These are phyloP conservation scores for Emydura subglobosa DNA, from an alignment of 2,113 vertebrate genomes.

Conservation along the genomic window DNA sequence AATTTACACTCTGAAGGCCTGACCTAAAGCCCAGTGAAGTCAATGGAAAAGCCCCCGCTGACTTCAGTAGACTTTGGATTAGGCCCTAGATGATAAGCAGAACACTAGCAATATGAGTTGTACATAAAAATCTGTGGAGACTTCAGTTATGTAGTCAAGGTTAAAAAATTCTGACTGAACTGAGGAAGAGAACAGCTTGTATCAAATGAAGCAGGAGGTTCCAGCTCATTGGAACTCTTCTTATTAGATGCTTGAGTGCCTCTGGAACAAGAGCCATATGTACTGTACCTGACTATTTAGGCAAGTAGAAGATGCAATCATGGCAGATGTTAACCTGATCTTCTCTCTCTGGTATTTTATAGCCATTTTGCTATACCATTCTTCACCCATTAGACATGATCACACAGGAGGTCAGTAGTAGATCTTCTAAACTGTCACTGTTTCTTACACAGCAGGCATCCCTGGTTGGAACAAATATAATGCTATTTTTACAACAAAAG, in stretches of 20 bases:
- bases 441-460: neutral
- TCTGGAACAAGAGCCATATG: constrained; percentile 6
- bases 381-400: neutral
- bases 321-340: neutral
- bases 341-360: constrained; percentile 11
- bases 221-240: neutral
- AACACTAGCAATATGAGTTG: neutral
- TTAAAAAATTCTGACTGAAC: neutral
- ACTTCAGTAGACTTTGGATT: neutral
- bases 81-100: neutral
- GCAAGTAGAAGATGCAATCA: neutral
- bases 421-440: neutral
- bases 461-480: neutral
- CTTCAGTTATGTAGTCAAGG: neutral
- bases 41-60: neutral
- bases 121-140: neutral
- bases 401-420: neutral
- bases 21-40: neutral
- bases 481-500: neutral
- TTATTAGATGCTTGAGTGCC: constrained; percentile 7
- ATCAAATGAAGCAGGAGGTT: neutral
- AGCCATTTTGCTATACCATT: neutral
- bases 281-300: neutral
- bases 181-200: neutral
- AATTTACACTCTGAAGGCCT: neutral